phyloP scores from a whole-genome alignment of 2,888 invertebrate species.

The Diachrysia chrysitis region DNA sequence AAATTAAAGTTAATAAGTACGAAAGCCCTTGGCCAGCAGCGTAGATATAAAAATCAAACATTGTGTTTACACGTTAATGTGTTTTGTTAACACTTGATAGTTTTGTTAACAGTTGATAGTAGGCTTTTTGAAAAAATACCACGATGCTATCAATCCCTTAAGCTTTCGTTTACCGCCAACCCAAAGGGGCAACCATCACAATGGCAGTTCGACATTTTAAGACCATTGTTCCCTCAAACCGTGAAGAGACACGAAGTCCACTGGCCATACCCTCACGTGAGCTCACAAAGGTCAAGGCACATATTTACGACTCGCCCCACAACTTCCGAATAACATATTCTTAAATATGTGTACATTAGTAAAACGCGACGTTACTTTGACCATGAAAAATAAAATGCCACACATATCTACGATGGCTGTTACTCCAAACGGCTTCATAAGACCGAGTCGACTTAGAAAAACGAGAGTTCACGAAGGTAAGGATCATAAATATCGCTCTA shows the following conservation, averaged over 20 bases:
- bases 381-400: conserved; percentile 51
- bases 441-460: conserved; percentile 55
- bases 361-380: conserved; percentile 44
- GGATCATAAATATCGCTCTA: conserved; percentile 67
- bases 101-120: too few species aligned
- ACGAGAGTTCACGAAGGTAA: conserved; percentile 57
- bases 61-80: too few species aligned
- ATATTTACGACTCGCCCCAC: conserved; percentile 29
- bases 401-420: conserved; percentile 36
- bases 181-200: conserved; percentile 31
- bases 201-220: conserved; percentile 49
- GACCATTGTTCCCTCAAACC: conserved; percentile 47
- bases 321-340: conserved; percentile 50
- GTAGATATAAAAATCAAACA: too few species aligned
- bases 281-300: conserved; percentile 50
- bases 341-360: conserved; percentile 51
- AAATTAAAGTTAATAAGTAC: too few species aligned
- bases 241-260: conserved; percentile 41
- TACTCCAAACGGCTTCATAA: conserved; percentile 57
- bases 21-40: too few species aligned
- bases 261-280: conserved; percentile 32
- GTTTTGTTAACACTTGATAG: too few species aligned
- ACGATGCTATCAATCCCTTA: background rate
- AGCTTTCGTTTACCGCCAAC: conserved; percentile 6
- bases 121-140: background rate